Evolutionary conservation across 1,140 invertebrate species (phyloP).

Genomic region (Mesaphorura yosii): DNA sequence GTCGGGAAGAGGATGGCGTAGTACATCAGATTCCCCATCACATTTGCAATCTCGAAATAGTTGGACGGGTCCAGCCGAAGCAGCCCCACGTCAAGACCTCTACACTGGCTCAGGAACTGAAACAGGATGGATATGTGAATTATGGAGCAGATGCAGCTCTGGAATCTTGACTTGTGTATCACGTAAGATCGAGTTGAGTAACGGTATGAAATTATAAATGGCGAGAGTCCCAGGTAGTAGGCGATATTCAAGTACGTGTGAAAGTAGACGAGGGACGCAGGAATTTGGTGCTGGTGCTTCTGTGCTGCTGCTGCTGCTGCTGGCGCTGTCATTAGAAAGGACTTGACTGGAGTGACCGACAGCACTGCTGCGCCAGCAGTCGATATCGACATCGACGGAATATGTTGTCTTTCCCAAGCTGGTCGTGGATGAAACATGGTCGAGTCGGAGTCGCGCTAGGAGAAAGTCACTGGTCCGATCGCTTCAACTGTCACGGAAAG

Average conservation of each 20-base stretch:
- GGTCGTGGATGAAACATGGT: too few species aligned
- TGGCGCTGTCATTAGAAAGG: too few species aligned
- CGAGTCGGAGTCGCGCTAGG: too few species aligned
- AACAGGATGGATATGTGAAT: background rate
- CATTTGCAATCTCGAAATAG: conserved; percentile 12
- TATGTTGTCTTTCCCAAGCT: too few species aligned
- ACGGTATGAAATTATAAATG: conserved; percentile 2
- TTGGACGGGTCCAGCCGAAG: conserved; percentile 5
- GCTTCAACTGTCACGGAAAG: too few species aligned
- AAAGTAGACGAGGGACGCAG: conserved; percentile 1
- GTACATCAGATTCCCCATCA: background rate
- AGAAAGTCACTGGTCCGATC: too few species aligned
- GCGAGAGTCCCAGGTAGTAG: conserved; percentile 1
- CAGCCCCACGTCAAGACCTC: background rate
- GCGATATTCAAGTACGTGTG: conserved; percentile 4
- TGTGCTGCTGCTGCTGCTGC: background rate
- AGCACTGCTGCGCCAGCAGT: too few species aligned
- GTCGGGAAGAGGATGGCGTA: background rate
- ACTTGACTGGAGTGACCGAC: too few species aligned
- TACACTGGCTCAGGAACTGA: conserved; percentile 4
- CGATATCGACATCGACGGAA: too few species aligned
- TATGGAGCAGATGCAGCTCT: background rate
- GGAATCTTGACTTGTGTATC: background rate
- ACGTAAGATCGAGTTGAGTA: background rate
- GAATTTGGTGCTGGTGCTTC: background rate